Evolutionary conservation across 2,888 invertebrate genomes (phyloP), one percentile per base, ranked within the genome.

Genomic region (Apotomis capreana): DNA sequence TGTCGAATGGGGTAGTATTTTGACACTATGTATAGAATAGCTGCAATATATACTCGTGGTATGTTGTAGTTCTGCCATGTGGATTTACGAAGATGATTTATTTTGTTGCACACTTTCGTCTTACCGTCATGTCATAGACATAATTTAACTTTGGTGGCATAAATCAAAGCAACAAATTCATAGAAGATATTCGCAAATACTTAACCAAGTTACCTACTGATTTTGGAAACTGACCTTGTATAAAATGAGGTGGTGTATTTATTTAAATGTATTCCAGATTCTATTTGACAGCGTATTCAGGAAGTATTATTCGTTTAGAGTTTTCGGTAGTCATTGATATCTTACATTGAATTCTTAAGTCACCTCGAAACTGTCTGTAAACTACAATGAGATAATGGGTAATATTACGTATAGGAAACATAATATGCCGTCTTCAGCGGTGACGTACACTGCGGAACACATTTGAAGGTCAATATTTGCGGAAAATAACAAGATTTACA

Each of bases 401-500:
- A 71, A 51, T 71, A 71, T 72, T 62, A 68, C 63, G 46, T 58
- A 72, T 68, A 68, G 63, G 54, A 72, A 68, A 72, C 63, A 70
- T 64, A 59, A 63, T 63, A 69, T 51, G 75, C 69, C 77, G 79
- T 78, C 81, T 81, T 82, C 81, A 81, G 68, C 54, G 52, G 63
- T 72, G 72, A 72, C 72, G 72, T 72, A 58, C 46, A 72, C 37
- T 54, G 72, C 72, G 72, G 72, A 72, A 72, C 68, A 68, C 37
- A 72, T 68, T 59, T 57, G 58, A 72, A 72, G 72, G 68, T 72
- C 77, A 75, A 78, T 78, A 81, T 79, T 81, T 80, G 80, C 78
- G 78, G 78, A 81, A 80, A 82, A 79, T 79, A 80, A 80, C 80
- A 78, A 78, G 76, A 78, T 76, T 67, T 75, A 74, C 69, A 69